These are phyloP conservation scores for Anser brachyrhynchus DNA, from an alignment of 2,113 vertebrate genomes.

Conservation along the genomic window DNA sequence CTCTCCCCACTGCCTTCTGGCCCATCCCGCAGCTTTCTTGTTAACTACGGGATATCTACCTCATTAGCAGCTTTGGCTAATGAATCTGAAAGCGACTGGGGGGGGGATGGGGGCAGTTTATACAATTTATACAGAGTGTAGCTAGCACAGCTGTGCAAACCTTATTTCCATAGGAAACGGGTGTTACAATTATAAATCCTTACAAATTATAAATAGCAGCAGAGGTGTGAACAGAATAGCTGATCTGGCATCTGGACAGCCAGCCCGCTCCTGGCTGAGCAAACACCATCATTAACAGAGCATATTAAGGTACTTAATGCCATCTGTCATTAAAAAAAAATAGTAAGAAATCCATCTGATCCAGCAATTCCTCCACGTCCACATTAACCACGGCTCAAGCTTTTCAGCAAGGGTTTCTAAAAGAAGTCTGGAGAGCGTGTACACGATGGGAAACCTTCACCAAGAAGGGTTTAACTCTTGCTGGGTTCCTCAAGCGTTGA, in stretches of 20 bases:
- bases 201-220: constrained; percentile 42
- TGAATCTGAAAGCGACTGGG: not conserved
- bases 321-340: not conserved
- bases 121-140: not conserved
- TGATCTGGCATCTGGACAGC: constrained; percentile 14
- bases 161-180: not conserved
- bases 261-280: not conserved
- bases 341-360: not conserved
- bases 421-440: not conserved
- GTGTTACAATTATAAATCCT: constrained; percentile 36
- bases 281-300: not conserved
- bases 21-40: not conserved
- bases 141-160: constrained; percentile 30
- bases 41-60: not conserved
- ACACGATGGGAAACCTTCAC: rapidly evolving
- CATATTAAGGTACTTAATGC: not conserved
- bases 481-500: rapidly evolving
- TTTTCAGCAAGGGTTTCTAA: not conserved
- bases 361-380: not conserved
- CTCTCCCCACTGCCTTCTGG: not conserved
- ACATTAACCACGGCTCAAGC: not conserved
- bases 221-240: constrained; percentile 33
- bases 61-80: not conserved
- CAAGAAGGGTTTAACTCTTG: not conserved
- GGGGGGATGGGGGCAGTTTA: not conserved